Percentiles rank a stretch among this genome's conserved stretches.
These are phyloP conservation scores for Rhizomys pruinosus DNA, from an alignment of 2,113 vertebrate species.

Conservation along the genomic window DNA sequence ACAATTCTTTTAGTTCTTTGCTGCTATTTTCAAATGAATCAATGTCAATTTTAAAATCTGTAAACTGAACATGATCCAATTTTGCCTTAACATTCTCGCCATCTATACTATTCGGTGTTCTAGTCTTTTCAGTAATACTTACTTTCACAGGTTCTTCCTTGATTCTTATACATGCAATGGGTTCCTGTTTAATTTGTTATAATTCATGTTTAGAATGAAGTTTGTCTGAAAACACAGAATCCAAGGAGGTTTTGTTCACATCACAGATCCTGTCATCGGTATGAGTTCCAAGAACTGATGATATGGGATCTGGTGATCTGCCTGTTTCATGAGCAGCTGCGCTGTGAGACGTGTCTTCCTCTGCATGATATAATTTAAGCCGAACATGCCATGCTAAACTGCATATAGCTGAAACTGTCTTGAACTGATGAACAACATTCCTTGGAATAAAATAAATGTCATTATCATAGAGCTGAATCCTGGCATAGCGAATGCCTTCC, in stretches of 20 bases:
- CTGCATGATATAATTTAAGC: slow-evolving; percentile 92
- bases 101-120: slow-evolving; percentile 81
- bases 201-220: slow-evolving; percentile 83
- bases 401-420: slow-evolving; percentile 97
- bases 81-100: slow-evolving; percentile 84
- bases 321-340: slow-evolving; percentile 81
- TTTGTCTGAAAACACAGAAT: slow-evolving; percentile 84
- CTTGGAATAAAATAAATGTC: slow-evolving; percentile 99
- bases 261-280: slow-evolving; percentile 78
- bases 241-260: slow-evolving; percentile 82
- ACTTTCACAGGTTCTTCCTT: slow-evolving; percentile 84
- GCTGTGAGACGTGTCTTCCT: slow-evolving; percentile 83
- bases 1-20: slow-evolving; percentile 88
- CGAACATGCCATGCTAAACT: slow-evolving; percentile 98
- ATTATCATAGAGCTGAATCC: slow-evolving; percentile 96
- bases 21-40: slow-evolving; percentile 84
- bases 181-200: slow-evolving; percentile 86
- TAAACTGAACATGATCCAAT: slow-evolving; percentile 84
- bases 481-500: slow-evolving; percentile 97
- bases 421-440: slow-evolving; percentile 99
- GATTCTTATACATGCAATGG: slow-evolving; percentile 78
- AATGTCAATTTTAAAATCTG: slow-evolving; percentile 82
- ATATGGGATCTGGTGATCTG: slow-evolving; percentile 77
- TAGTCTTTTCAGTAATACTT: slow-evolving; percentile 84
- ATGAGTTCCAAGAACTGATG: slow-evolving; percentile 84